Conservation (phyloP, 2,113 vertebrate genomes). For the Azemiops feae region DNA sequence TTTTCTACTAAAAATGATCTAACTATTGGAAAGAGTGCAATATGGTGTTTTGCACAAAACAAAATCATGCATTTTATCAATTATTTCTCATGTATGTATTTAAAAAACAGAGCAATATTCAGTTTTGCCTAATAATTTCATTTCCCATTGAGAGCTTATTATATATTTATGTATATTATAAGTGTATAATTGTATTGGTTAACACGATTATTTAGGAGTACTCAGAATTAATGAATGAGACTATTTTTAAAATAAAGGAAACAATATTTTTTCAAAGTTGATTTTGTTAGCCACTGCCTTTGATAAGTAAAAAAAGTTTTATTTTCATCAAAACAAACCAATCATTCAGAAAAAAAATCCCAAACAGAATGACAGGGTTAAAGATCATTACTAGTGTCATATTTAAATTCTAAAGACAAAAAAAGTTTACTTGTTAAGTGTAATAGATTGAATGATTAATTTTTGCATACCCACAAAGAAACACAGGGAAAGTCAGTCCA, state of each 20-base stretch:
- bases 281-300: neutral
- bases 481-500: constrained; percentile 63
- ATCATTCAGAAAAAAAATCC: constrained; percentile 29
- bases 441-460: constrained; percentile 72
- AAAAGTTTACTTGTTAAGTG: constrained; percentile 62
- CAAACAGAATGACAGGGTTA: constrained; percentile 57
- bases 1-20: neutral
- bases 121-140: constrained; percentile 10
- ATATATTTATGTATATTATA: neutral
- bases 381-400: constrained; percentile 55
- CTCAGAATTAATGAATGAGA: neutral
- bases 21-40: neutral
- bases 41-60: neutral
- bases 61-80: neutral
- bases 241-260: neutral
- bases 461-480: constrained; percentile 46
- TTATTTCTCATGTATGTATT: neutral
- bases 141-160: neutral
- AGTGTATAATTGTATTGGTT: neutral
- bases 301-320: constrained; percentile 5
- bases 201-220: neutral
- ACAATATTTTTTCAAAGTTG: neutral
- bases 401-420: constrained; percentile 54
- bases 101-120: neutral
- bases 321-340: constrained; percentile 42